Evolutionary conservation across 2,888 invertebrate species (phyloP), one percentile per base, ranked within the genome.

Genomic region (Agrotis puta): DNA sequence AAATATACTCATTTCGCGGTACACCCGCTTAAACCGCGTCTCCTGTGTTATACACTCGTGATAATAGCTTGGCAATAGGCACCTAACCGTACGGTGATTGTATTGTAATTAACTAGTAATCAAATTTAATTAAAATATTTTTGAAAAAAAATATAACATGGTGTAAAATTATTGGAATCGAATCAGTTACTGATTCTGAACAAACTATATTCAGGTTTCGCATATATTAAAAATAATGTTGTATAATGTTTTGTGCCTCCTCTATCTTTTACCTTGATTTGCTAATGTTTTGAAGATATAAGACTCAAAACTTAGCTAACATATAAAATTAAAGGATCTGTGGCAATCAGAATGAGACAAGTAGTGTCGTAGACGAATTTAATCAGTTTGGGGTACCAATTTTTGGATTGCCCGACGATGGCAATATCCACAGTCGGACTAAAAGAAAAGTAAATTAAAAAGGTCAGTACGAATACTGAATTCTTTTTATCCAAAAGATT

Each of bases 371-470:
- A 39, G 18, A 11, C 16, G 24, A 43, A 39, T 43, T 14, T 14
- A 47, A 70, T 22, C 2, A 5, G 14, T 43, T 47, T 43, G 3
- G n/a, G 43, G 16, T 43, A 50, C 14, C 2, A 14, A 66, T 13
- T 48, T 48, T 59, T 22, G 16, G 14, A 4, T 53, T 6, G 11
- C 9, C n/a, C 13, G n/a, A n/a, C 22, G 7, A 13, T 4, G 6
- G 16, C 48, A 24, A 61, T 64, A 81, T 83, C 83, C 83, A 83
- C 83, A 16, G 84, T 80, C 82, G 83, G 83, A 82, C 75, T 61
- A 33, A 47, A 51, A 64, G 22, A 58, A 71, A 39, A 70, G 22
- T 58, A 53, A 54, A 58, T 66, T 59, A 51, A 47, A 51, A 65
- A 39, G 20, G 61, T 57, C 71, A 77, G 66, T 81, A 65, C 72